Evolutionary conservation across 1,140 invertebrate species (phyloP).

Genomic region (Drosophila kanapiae): DNA sequence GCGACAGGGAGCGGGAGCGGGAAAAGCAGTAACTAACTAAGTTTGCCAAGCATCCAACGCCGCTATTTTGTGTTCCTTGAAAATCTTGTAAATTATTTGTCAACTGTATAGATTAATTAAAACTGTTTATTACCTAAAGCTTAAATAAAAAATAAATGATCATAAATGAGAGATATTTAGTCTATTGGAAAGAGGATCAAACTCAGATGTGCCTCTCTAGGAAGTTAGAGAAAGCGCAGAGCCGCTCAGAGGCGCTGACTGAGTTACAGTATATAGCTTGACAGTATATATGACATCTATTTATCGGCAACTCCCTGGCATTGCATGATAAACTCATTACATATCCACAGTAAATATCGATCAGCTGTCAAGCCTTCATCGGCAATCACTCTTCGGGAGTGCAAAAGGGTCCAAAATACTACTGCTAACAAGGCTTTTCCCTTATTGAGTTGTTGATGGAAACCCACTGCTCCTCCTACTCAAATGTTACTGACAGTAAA

Average conservation of each 20-base stretch:
- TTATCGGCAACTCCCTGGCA: constrained; percentile 4
- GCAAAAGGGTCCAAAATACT: constrained; percentile 21
- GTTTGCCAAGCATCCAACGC: constrained; percentile 19
- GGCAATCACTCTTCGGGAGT: constrained; percentile 14
- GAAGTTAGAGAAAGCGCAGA: too few species aligned
- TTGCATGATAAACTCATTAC: constrained; percentile 43
- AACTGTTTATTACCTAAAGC: constrained; percentile 45
- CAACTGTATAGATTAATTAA: constrained; percentile 76
- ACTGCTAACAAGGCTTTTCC: constrained; percentile 63
- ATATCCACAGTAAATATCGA: constrained; percentile 57
- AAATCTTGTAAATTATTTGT: constrained; percentile 75
- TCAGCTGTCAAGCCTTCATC: constrained; percentile 55
- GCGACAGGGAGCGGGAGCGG: constrained; percentile 38
- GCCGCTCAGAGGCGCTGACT: too few species aligned
- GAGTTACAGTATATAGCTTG: background rate
- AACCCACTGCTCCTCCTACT: background rate
- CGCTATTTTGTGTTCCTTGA: constrained; percentile 76
- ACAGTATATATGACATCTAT: constrained; percentile 24
- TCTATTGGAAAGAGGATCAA: too few species aligned
- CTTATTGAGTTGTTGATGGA: constrained; percentile 75
- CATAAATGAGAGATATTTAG: background rate
- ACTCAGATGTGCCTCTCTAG: too few species aligned
- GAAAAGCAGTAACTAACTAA: constrained; percentile 17
- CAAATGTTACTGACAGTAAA: constrained; percentile 57
- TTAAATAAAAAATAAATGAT: constrained; percentile 36